These are phyloP conservation scores for Hypothenemus hampei DNA, from an alignment of 1,140 invertebrate genomes.

Conservation along the genomic window DNA sequence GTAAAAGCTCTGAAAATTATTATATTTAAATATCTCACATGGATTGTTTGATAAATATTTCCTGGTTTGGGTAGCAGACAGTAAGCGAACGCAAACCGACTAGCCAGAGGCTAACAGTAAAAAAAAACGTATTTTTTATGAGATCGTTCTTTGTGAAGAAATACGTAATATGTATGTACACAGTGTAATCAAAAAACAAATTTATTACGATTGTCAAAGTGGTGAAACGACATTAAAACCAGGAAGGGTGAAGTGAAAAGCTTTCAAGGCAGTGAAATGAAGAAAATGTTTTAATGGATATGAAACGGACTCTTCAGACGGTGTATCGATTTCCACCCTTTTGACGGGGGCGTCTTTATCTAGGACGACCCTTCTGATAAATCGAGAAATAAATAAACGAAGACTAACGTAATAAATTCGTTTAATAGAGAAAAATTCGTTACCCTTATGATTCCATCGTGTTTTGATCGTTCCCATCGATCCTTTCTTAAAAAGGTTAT, in stretches of 20 bases:
- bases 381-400: slow-evolving; percentile 14
- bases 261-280: slow-evolving; percentile 20
- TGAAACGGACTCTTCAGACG: slow-evolving; percentile 20
- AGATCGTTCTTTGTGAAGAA: too few relatives aligned
- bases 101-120: slow-evolving; percentile 12
- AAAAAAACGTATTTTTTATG: too few relatives aligned
- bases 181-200: slow-evolving; percentile 8
- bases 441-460: background rate
- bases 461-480: slow-evolving; percentile 4
- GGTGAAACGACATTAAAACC: slow-evolving; percentile 15
- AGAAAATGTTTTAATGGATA: slow-evolving; percentile 26
- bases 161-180: too few relatives aligned
- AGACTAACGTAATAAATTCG: background rate
- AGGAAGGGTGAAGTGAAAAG: slow-evolving; percentile 18
- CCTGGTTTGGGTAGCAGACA: slow-evolving; percentile 19
- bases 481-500: slow-evolving; percentile 10
- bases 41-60: slow-evolving; percentile 16
- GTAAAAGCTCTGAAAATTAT: slow-evolving; percentile 23
- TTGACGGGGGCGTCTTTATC: slow-evolving; percentile 7
- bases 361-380: slow-evolving; percentile 7
- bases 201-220: slow-evolving; percentile 16
- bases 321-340: slow-evolving; percentile 23
- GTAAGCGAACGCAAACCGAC: slow-evolving; percentile 10
- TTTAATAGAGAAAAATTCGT: background rate
- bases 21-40: slow-evolving; percentile 23